These are phyloP conservation scores for Diceros bicornis DNA, from an alignment of 2,797 vertebrate genomes.

Conservation along the genomic window DNA sequence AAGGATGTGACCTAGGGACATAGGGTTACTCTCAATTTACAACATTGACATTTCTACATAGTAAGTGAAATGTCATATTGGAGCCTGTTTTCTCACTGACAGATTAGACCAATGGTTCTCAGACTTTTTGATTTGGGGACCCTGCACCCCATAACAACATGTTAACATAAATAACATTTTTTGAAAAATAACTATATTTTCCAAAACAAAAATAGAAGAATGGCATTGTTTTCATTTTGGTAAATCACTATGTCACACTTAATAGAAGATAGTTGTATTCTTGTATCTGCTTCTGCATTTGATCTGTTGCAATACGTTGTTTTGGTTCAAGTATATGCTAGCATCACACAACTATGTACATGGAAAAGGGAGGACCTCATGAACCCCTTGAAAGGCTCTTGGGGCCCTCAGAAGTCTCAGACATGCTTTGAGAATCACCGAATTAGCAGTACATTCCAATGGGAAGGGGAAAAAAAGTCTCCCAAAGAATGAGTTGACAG, in stretches of 20 bases:
- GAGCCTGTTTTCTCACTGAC: background rate
- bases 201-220: slow-evolving; percentile 38
- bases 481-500: background rate
- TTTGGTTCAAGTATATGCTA: background rate
- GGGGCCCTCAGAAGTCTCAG: background rate
- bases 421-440: slow-evolving; percentile 43
- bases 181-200: background rate
- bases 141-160: background rate
- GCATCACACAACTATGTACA: background rate
- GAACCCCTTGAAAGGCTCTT: background rate
- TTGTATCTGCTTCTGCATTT: slow-evolving; percentile 13
- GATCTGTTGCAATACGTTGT: slow-evolving; percentile 27
- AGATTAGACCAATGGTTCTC: background rate
- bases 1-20: slow-evolving; percentile 42
- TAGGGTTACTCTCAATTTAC: background rate
- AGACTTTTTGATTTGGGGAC: background rate
- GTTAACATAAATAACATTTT: slow-evolving; percentile 15
- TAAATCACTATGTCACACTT: background rate
- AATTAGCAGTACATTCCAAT: background rate
- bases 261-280: background rate
- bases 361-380: background rate
- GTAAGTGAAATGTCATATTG: slow-evolving; percentile 16
- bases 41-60: slow-evolving; percentile 13
- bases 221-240: background rate
- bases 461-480: background rate